Conservation (phyloP, 2,113 vertebrate genomes). For the Dicerorhinus sumatrensis region DNA sequence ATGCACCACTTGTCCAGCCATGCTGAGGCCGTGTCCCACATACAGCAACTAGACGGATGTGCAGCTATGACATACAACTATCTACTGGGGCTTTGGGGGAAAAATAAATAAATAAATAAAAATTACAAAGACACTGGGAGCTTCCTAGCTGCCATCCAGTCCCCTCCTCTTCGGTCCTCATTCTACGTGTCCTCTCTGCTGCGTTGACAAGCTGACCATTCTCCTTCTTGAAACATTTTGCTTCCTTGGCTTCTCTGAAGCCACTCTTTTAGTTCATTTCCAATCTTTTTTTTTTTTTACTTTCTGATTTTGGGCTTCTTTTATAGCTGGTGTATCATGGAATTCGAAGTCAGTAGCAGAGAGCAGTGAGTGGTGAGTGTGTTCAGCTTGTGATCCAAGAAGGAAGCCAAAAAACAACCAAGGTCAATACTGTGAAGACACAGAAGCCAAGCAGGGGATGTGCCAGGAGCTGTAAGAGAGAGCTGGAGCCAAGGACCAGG, state of each 20-base stretch:
- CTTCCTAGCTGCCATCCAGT: not conserved
- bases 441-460: not conserved
- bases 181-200: not conserved
- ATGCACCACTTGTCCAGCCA: too few species aligned
- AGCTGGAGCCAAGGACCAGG: not conserved
- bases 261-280: not conserved
- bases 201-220: not conserved
- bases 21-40: too few species aligned
- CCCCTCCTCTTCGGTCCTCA: not conserved
- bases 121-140: not conserved
- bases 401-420: not conserved
- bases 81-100: too few species aligned
- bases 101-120: too few species aligned
- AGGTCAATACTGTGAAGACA: not conserved
- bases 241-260: not conserved
- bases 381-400: constrained; percentile 5
- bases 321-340: not conserved
- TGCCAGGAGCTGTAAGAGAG: not conserved
- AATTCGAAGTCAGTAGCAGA: not conserved
- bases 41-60: too few species aligned
- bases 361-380: not conserved
- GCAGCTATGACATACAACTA: too few species aligned
- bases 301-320: not conserved
- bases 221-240: not conserved
- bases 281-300: not conserved